Conservation (phyloP, 2,113 vertebrate genomes). For the Podilymbus podiceps region DNA sequence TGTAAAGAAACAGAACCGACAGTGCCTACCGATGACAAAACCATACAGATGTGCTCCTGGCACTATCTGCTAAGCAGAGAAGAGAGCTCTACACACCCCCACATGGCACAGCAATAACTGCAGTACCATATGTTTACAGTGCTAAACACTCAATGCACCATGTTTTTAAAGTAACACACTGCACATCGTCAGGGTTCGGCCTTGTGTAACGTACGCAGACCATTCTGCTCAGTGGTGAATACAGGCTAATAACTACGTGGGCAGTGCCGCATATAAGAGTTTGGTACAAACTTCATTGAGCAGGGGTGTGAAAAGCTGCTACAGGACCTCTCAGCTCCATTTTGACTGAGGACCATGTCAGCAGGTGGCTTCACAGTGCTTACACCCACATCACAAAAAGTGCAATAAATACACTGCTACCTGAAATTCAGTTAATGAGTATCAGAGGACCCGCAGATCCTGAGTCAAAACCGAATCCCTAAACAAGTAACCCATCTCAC, state of each 20-base stretch:
- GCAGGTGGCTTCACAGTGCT: not conserved
- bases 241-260: not conserved
- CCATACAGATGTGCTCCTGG: slow-evolving; percentile 33
- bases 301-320: not conserved
- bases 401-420: not conserved
- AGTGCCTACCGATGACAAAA: not conserved
- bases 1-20: not conserved
- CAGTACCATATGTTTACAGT: not conserved
- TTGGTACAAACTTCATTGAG: not conserved
- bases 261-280: not conserved
- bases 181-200: not conserved
- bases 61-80: not conserved
- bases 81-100: not conserved
- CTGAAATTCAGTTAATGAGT: not conserved
- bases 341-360: not conserved
- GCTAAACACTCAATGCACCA: not conserved
- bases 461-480: not conserved
- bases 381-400: not conserved
- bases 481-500: not conserved
- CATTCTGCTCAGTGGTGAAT: not conserved
- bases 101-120: not conserved
- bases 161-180: not conserved
- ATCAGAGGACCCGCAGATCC: not conserved
- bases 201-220: not conserved
- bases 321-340: accelerated